Evolutionary conservation across 2,888 invertebrate species (phyloP).

Genomic region (Monopis laevigella): DNA sequence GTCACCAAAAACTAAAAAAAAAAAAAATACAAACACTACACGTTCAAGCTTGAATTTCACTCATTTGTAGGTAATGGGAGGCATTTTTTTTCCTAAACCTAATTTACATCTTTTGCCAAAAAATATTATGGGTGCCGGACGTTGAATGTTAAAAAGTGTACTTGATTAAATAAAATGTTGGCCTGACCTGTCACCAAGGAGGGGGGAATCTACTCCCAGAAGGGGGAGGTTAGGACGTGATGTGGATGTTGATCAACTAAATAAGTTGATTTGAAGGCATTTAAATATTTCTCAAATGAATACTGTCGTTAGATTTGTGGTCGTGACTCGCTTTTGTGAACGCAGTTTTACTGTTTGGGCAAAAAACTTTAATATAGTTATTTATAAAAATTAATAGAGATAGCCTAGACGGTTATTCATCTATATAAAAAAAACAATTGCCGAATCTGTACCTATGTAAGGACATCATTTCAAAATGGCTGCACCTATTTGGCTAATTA

Average conservation of each 20-base stretch:
- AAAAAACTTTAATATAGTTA: neutral
- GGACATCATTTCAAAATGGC: no score
- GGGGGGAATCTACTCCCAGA: neutral
- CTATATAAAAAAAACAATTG: no score
- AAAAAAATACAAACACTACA: no score
- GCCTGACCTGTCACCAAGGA: conserved; percentile 13
- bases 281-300: conserved; percentile 11
- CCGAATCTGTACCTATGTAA: no score
- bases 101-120: conserved; percentile 17
- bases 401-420: no score
- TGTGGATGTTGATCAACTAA: neutral
- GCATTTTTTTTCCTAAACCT: no score
- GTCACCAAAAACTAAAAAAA: no score
- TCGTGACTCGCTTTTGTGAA: conserved; percentile 4
- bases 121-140: conserved; percentile 43
- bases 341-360: neutral
- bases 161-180: conserved; percentile 63
- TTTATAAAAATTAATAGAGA: no score
- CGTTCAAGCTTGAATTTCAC: no score
- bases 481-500: no score
- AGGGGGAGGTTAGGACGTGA: neutral
- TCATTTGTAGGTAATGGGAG: no score
- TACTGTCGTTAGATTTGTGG: conserved; percentile 8
- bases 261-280: conserved; percentile 9
- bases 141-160: conserved; percentile 57